Evolutionary conservation across 2,113 vertebrate genomes (phyloP), one percentile per base, ranked within the genome.

Genomic region (Tinamus guttatus): DNA sequence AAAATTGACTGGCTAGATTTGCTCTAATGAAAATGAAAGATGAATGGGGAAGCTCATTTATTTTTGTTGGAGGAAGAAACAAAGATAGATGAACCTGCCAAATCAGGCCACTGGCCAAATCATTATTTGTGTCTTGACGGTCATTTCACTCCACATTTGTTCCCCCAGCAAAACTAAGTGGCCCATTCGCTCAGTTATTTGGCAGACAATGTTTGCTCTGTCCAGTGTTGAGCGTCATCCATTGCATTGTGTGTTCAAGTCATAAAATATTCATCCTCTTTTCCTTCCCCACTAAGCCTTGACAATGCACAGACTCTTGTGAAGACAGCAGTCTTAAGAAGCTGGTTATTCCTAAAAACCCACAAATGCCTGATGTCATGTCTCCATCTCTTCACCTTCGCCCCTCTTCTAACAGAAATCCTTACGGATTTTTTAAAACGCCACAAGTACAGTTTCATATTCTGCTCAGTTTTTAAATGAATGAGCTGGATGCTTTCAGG

Each of bases 41-140:
- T 82, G 78, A 88, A 82, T 51, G 82, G 36, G 79, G 85, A 93
- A 95, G 60, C 34, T 88, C n/a, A 67, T 80, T 88, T 94, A 80
- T 94, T 95, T 96, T 90, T 87, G 64, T 75, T 96, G 93, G 89
- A 95, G 84, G 89, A 95, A 89, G 89, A 93, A 97, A 95, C 81
- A 89, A 83, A 96, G 93, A 77, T 59, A 95, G 89, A 96, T 89
- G 82, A 79, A 81, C 80, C 79, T 90, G 88, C 47, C 58, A 93
- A 92, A 83, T 41, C 85, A 94, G 94, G 89, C 91, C 77, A 83
- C 47, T 67, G 56, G 93, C 94, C 96, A 97, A 96, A 95, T n/a
- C 89, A 94, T 94, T 97, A 91, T 96, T 95, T 96, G 90, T 92
- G 84, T 86, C 87, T 90, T 95, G 85, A 45, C 67, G 93, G 81